Evolutionary conservation across 2,797 vertebrate genomes (phyloP).

Genomic region (Trematomus bernacchii): DNA sequence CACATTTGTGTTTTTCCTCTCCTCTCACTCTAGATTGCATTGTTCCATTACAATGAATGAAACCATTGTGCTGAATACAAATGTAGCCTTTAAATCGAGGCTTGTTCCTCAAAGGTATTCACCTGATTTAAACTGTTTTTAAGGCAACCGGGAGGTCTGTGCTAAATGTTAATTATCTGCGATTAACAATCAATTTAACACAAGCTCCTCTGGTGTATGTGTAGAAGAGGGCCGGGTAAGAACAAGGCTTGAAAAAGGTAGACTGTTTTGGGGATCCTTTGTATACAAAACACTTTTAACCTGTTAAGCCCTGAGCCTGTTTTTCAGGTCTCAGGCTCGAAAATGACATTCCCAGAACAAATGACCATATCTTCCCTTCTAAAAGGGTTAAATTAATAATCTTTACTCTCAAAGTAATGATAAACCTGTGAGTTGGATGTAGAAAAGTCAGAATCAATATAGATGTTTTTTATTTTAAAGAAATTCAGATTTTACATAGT

Average conservation of each 20-base stretch:
- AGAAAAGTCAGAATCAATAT: too few relatives aligned
- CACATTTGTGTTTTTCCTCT: slow-evolving; percentile 59
- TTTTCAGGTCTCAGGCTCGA: too few relatives aligned
- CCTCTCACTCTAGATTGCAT: slow-evolving; percentile 45
- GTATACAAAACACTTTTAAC: neutral
- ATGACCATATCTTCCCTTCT: too few relatives aligned
- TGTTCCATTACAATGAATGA: slow-evolving; percentile 64
- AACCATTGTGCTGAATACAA: slow-evolving; percentile 55
- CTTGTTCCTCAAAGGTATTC: slow-evolving; percentile 49
- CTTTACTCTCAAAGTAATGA: too few relatives aligned
- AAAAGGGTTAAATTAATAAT: too few relatives aligned
- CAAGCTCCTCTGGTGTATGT: slow-evolving; percentile 20
- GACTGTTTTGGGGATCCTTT: neutral
- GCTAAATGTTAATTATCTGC: slow-evolving; percentile 57
- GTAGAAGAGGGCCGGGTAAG: neutral
- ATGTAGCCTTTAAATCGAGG: slow-evolving; percentile 50
- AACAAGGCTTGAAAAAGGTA: neutral
- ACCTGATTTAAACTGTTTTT: slow-evolving; percentile 47
- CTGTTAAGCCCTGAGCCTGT: too few relatives aligned
- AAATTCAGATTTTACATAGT: too few relatives aligned
- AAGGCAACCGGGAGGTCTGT: slow-evolving; percentile 39
- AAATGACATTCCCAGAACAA: too few relatives aligned
- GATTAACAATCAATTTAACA: slow-evolving; percentile 59
- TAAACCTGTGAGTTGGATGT: too few relatives aligned
- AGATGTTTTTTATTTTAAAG: too few relatives aligned